Percentiles rank a stretch among this genome's conserved stretches.
phyloP scores from a whole-genome alignment of 2,113 vertebrate species.

The Planiliza haematocheilus region DNA sequence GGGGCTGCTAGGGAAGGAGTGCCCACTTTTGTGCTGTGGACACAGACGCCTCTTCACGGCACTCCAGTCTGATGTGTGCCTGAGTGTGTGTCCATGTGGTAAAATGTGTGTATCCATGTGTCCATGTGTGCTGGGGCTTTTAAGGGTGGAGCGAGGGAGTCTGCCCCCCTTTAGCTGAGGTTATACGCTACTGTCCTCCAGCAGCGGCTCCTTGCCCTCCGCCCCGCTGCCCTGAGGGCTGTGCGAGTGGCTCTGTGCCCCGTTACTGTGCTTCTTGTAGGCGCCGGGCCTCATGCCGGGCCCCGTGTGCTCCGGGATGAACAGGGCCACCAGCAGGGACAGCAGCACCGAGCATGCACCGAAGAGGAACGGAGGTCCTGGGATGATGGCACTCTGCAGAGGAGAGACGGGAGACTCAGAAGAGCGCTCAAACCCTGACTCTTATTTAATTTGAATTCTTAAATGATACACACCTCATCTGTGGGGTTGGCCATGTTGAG shows the following conservation, averaged over 20 bases:
- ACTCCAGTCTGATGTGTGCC: conserved; percentile 50
- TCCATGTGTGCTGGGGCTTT: conserved; percentile 43
- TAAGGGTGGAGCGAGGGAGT: conserved; percentile 37
- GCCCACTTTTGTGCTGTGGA: conserved; percentile 69
- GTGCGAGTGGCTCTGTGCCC: conserved; percentile 88
- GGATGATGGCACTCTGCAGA: conserved; percentile 91
- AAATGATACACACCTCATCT: conserved; percentile 84
- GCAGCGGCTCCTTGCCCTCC: conserved; percentile 91
- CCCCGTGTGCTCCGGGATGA: conserved; percentile 91
- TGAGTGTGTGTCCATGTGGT: conserved; percentile 52
- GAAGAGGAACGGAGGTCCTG: conserved; percentile 93
- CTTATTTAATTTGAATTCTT: too few relatives aligned
- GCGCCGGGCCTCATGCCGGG: conserved; percentile 83
- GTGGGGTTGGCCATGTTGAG: conserved; percentile 92
- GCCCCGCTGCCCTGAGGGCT: conserved; percentile 86
- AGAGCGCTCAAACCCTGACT: neutral
- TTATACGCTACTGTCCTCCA: conserved; percentile 93
- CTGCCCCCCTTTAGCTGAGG: conserved; percentile 67
- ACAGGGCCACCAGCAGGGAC: conserved; percentile 92
- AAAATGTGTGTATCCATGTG: conserved; percentile 50
- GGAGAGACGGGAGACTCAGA: neutral
- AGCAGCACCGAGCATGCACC: conserved; percentile 93
- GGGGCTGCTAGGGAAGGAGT: conserved; percentile 42
- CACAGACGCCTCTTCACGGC: conserved; percentile 56
- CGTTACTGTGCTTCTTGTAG: conserved; percentile 91